Evolutionary conservation across 2,888 invertebrate genomes (phyloP), one percentile per base, ranked within the genome.

Genomic region (Schrankia costaestrigalis): DNA sequence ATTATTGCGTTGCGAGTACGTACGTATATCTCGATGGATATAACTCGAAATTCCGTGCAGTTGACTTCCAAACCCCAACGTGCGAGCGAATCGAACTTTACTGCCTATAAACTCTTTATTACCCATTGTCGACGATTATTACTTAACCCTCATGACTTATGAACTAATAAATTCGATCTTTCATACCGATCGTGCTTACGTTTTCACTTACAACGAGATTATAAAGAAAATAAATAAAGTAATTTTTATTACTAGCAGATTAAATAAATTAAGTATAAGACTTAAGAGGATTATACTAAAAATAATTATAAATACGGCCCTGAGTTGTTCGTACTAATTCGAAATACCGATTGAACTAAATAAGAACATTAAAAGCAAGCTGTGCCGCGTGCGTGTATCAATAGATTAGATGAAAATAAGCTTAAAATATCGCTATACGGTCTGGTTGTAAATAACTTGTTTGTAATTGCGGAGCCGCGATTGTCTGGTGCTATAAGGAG

Each of bases 71-170:
- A 68, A 61, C 61, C 60, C 51, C 69, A 59, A 68, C 63, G 78
- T 75, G 78, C 72, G 73, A 75, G 68, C 62, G 69, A 78, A 80
- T 84, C 83, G 81, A 83, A 83, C 62, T 85, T 85, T 84, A 86
- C 75, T 76, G 78, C 81, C 84, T 81, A 86, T 86, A 86, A 86
- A 86, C 61, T 78, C 78, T 85, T 86, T 86, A 86, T 84, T 72
- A 81, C 81, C 82, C 81, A 85, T 86, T 86, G 84, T 86, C 79
- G 80, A 78, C 82, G 77, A 85, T 84, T 85, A 86, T 84, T 85
- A 84, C 85, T 83, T 81, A 83, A 80, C 85, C 83, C 82, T 78
- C 74, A 78, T 82, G 85, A 85, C 83, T 85, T 86, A 85, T 85
- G 82, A 83, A 83, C 84, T 82, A 80, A 84, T 85, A 85, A 86